Evolutionary conservation across 2,113 vertebrate genomes (phyloP), one percentile per base, ranked within the genome.

Genomic region (Microcebus lehilahytsara): DNA sequence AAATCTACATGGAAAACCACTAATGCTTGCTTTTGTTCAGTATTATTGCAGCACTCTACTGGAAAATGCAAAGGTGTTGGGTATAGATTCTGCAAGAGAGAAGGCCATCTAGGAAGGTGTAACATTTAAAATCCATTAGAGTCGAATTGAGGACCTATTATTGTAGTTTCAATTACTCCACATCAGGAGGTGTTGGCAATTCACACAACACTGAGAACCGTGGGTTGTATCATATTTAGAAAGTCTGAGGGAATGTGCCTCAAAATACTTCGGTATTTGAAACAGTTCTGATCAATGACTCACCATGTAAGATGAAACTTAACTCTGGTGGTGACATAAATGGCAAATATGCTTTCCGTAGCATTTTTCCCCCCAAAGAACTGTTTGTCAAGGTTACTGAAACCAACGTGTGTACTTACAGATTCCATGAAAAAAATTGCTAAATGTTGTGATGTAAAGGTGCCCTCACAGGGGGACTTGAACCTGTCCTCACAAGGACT

Each of bases 61-160:
- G 34, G 93, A 89, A 95, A 77, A 87, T 62, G 87, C 40, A 92
- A 87, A 79, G 90, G 40, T 69, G 74, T 37, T 72, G 62, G 32
- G 0, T 95, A 93, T 95, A 69, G 67, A 96, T 79, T 91, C 77
- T 94, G 81, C 84, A 83, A 89, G 66, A 89, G 72, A 83, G 89
- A 95, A 96, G 67, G 60, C 75, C 80, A 74, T 91, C 90, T 94
- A 53, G 81, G 72, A 93, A 95, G 74, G 78, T 37, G 42, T 93
- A 85, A 80, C 56, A 83, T 83, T 97, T 62, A 86, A 93, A 96
- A 93, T 94, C 89, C 95, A 91, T 95, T 95, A 95, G 89, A 90
- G 34, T 96, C 79, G 53, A 89, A 30, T 89, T 7, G 83, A 97
- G 79, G 88, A 78, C 81, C 85, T 85, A 49, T 93, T 95, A 87